Evolutionary conservation across 2,888 invertebrate species (phyloP), one percentile per base, ranked within the genome.

Genomic region (Opisthograptis luteolata): DNA sequence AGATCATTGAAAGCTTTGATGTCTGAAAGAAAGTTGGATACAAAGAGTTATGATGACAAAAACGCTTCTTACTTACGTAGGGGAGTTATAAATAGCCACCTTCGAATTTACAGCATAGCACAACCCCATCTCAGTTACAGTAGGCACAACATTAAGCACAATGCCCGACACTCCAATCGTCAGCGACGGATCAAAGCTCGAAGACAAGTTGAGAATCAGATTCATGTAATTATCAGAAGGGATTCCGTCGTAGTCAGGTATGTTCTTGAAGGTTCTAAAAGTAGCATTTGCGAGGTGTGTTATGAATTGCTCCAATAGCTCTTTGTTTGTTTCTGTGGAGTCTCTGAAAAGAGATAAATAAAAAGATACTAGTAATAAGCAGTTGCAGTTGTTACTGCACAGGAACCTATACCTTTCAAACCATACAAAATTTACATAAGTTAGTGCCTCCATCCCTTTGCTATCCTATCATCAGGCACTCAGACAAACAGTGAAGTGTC

Each of bases 91-190:
- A 6, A 91, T 73, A 0, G 94, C 93, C 19, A 93, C 87, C 62
- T 92, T 84, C 0, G 94, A 94, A 70, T 95, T 95, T 36, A 94
- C 92, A 13, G 94, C 87, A 71, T 94, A 94, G 61, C 95, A 95
- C 45, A 94, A 75, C 1, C 95, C 95, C 87, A 94, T 92, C 73
- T 95, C 95, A 0, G 94, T 94, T 6, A 94, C 76, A 0, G 93
- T 93, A 6, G 92, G 91, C 28, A 92, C 84, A n/a, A 94, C 80
- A 27, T 79, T 77, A 62, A 93, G 76, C 47, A 74, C 73, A 35
- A 91, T 81, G 0, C 91, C 91, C 0, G 91, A 77, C 20, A 92
- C 92, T 31, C 92, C 93, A 54, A 92, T 92, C 1, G 92, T 91
- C 45, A 91, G 63, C 0, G 77, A 75, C 0, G 86, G 94, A 27